Evolutionary conservation across 2,888 invertebrate species (phyloP).

Genomic region (Parnassius orleans): DNA sequence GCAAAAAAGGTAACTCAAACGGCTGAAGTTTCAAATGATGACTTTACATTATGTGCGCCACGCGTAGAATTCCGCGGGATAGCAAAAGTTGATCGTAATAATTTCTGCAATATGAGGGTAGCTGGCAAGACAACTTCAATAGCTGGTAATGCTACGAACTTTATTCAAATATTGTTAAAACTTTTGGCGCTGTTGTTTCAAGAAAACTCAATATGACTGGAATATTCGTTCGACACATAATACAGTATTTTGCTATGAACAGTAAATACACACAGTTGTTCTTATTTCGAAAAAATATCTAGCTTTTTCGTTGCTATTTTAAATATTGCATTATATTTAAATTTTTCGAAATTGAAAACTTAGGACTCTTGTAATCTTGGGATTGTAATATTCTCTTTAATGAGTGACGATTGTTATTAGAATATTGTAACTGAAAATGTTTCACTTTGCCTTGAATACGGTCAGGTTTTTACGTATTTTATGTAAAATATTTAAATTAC

Average conservation of each 20-base stretch:
- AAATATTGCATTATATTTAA: too few relatives aligned
- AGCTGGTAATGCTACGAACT: slow-evolving; percentile 42
- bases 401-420: too few relatives aligned
- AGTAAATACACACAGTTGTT: background rate
- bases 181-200: slow-evolving; percentile 41
- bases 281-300: background rate
- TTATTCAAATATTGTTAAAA: slow-evolving; percentile 52
- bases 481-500: too few relatives aligned
- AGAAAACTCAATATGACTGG: slow-evolving; percentile 38
- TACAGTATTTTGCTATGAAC: slow-evolving; percentile 1
- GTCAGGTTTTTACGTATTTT: too few relatives aligned
- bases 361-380: too few relatives aligned
- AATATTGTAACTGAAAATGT: too few relatives aligned
- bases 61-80: slow-evolving; percentile 25
- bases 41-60: slow-evolving; percentile 19
- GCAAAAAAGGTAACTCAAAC: background rate
- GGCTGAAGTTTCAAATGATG: slow-evolving; percentile 11
- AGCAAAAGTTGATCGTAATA: slow-evolving; percentile 37
- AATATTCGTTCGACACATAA: slow-evolving; percentile 26
- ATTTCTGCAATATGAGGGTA: slow-evolving; percentile 35
- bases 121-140: slow-evolving; percentile 34
- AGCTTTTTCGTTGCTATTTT: too few relatives aligned
- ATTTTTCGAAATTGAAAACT: too few relatives aligned
- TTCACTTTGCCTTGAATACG: too few relatives aligned
- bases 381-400: too few relatives aligned